phyloP scores from a whole-genome alignment of 2,888 invertebrate genomes.

The Apoda limacodes region DNA sequence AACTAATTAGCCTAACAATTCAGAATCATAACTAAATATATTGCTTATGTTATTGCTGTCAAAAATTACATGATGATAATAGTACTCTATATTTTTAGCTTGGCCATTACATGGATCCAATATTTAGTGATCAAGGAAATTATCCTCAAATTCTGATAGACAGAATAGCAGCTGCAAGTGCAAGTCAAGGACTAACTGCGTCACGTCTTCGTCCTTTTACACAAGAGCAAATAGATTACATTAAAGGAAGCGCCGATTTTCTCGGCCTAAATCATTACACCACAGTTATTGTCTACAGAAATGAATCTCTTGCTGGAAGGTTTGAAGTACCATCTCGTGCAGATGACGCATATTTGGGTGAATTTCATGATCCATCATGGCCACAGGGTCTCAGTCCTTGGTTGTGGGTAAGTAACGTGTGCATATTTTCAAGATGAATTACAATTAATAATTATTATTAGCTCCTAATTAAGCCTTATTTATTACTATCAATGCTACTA shows the following conservation, averaged over 20 bases:
- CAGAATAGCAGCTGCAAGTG: conserved; percentile 20
- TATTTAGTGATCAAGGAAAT: conserved; percentile 21
- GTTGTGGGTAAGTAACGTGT: conserved; percentile 22
- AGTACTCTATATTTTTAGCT: conserved; percentile 15
- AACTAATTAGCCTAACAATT: too few species aligned
- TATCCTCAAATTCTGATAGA: conserved; percentile 21
- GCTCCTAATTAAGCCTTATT: too few species aligned
- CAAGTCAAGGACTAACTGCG: conserved; percentile 18
- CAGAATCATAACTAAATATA: background rate
- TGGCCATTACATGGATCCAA: conserved; percentile 21
- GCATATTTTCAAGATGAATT: too few species aligned
- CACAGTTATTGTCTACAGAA: conserved; percentile 19
- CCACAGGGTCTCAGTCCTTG: conserved; percentile 13
- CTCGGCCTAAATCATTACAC: conserved; percentile 23
- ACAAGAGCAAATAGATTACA: conserved; percentile 18
- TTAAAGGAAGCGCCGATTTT: conserved; percentile 23
- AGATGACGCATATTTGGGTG: conserved; percentile 19
- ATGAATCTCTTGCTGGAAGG: conserved; percentile 17
- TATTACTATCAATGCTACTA: too few species aligned
- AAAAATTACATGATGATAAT: too few species aligned
- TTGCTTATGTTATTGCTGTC: too few species aligned
- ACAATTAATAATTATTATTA: too few species aligned
- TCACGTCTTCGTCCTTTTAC: conserved; percentile 22
- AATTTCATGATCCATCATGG: conserved; percentile 21
- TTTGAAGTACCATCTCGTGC: conserved; percentile 17